A percentile compares a stretch with the other conserved stretches of the same genome.
Evolutionary conservation across 2,888 invertebrate species (phyloP).

Genomic region (Molorchus minor): DNA sequence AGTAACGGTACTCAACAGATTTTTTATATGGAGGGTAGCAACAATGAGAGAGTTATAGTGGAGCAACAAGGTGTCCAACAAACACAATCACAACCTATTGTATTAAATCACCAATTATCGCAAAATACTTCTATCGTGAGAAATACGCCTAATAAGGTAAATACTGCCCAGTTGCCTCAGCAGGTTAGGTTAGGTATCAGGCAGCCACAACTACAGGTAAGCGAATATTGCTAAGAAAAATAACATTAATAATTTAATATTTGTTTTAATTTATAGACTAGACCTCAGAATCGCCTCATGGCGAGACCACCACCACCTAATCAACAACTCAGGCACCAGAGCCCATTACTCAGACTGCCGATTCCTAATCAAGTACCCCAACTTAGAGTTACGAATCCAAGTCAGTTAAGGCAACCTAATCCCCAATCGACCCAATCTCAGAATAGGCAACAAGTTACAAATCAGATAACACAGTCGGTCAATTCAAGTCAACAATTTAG

Average conservation of each 20-base stretch:
- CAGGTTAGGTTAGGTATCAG: slow-evolving; percentile 6
- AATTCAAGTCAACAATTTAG: slow-evolving; percentile 16
- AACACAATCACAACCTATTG: slow-evolving; percentile 28
- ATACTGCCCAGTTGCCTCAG: not conserved
- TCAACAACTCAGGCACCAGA: slow-evolving; percentile 16
- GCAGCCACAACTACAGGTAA: slow-evolving; percentile 23
- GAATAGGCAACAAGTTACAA: not conserved
- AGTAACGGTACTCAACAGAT: slow-evolving; percentile 34
- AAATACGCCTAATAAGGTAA: not conserved
- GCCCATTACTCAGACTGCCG: slow-evolving; percentile 11
- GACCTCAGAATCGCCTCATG: slow-evolving; percentile 18
- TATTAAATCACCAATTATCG: slow-evolving; percentile 35
- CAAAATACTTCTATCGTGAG: slow-evolving; percentile 19
- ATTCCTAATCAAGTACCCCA: not conserved
- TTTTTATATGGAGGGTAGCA: slow-evolving; percentile 28
- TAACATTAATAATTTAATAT: not conserved
- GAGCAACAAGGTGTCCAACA: slow-evolving; percentile 25
- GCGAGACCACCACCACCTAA: not conserved
- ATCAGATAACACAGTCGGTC: slow-evolving; percentile 8
- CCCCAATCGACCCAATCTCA: slow-evolving; percentile 5
- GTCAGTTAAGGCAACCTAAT: slow-evolving; percentile 2
- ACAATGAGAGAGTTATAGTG: slow-evolving; percentile 19
- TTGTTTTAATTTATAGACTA: not conserved
- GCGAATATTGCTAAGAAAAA: not conserved
- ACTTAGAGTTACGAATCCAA: slow-evolving; percentile 2